Evolutionary conservation across 2,888 invertebrate species (phyloP).

Genomic region (Pristionchus arcanus): DNA sequence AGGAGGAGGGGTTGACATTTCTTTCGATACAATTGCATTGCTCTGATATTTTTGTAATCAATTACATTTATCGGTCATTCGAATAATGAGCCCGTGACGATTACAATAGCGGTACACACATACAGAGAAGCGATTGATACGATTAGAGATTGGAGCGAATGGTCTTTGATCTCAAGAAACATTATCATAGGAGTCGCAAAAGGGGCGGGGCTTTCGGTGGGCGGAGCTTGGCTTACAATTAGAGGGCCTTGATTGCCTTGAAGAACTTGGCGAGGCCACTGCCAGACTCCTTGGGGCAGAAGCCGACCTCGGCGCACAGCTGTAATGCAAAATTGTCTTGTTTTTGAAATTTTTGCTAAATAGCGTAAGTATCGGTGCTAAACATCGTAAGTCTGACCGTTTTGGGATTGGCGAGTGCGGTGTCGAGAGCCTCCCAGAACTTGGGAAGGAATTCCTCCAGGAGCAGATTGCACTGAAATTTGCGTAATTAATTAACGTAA

Average conservation of each 20-base stretch:
- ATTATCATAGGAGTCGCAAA: background rate
- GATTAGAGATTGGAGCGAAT: background rate
- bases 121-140: no score
- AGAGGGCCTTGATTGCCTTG: background rate
- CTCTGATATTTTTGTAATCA: no score
- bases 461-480: constrained; percentile 72
- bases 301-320: constrained; percentile 59
- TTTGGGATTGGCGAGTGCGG: constrained; percentile 70
- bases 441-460: constrained; percentile 76
- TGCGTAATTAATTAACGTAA: background rate
- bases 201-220: background rate
- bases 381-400: constrained; percentile 56
- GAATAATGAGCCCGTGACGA: no score
- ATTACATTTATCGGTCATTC: no score
- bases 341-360: background rate
- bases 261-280: background rate
- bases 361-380: background rate
- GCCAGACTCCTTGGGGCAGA: constrained; percentile 55
- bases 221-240: no score
- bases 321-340: constrained; percentile 34
- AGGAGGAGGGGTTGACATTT: no score
- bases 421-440: constrained; percentile 74
- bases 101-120: no score
- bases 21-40: no score
- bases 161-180: background rate